Evolutionary conservation across 2,888 invertebrate species (phyloP), one percentile per base, ranked within the genome.

Genomic region (Sinohyriopsis cumingii): DNA sequence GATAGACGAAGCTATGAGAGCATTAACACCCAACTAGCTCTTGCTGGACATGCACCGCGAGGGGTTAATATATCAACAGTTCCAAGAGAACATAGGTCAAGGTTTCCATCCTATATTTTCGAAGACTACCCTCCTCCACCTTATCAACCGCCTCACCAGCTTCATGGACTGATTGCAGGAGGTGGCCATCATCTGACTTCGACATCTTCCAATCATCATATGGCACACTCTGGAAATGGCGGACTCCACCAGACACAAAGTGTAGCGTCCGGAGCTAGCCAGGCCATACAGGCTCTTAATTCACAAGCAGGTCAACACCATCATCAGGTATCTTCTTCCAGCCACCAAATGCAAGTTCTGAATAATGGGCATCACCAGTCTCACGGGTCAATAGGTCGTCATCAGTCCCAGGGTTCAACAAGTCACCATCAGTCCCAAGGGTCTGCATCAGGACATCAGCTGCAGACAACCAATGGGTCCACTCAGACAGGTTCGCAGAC

Each of bases 41-140:
- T 80, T 45, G 77, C 78, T 57, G 82, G 80, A 0, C 80, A 80
- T 53, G 73, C 69, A 19, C 75, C 80, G n/a, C 68, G 83, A 22
- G 77, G 81, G 3, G 69, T 78, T 0, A 78, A 76, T 61, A 65
- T 77, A 22, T 63, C 76, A 12, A 72, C 76, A 12, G 79, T 82
- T 55, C 71, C 71, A 19, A 74, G 78, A 55, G 79, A 79, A 33
- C 78, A 75, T 33, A 72, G 81, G 20, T 69, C 79, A 3, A 73
- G 79, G 65, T 76, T 80, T 53, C 81, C 80, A 33, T 78, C 82
- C 18, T 82, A 82, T 66, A 75, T 84, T 53, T 82, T 86, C 55
- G 85, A 85, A 61, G 85, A 86, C 72, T 84, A 84, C 69, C 86
- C 86, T 1, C 86, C 86, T 3, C 86, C 86, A 15, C 85, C 86